Conservation (phyloP, 2,888 invertebrate genomes). For the Lutraria lutraria region DNA sequence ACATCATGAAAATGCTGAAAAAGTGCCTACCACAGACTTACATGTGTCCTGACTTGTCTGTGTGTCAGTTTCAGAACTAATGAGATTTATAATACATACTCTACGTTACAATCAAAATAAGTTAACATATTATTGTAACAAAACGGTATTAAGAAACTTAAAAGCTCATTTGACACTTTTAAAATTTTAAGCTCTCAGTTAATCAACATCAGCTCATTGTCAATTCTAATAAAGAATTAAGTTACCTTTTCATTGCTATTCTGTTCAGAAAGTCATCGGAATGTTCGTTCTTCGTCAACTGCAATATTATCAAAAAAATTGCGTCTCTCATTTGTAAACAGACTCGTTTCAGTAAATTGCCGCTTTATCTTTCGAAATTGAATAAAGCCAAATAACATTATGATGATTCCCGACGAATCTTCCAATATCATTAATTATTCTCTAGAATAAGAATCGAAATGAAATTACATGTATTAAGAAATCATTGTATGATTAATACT, state of each 20-base stretch:
- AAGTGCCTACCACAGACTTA: too few relatives aligned
- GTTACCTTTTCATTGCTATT: slow-evolving; percentile 45
- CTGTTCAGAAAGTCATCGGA: neutral
- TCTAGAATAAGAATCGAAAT: too few relatives aligned
- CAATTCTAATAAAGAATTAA: neutral
- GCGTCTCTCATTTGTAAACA: neutral
- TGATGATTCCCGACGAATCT: too few relatives aligned
- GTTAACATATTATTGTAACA: neutral
- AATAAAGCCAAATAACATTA: too few relatives aligned
- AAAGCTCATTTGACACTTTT: neutral
- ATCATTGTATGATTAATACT: neutral
- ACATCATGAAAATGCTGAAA: too few relatives aligned
- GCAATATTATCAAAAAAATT: neutral
- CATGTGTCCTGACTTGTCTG: too few relatives aligned
- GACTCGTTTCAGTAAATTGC: neutral
- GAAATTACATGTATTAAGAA: too few relatives aligned
- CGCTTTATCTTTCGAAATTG: too few relatives aligned
- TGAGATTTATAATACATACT: too few relatives aligned
- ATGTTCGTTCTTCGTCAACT: slow-evolving; percentile 41
- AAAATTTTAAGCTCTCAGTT: neutral
- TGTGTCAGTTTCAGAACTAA: too few relatives aligned
- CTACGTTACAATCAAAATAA: neutral
- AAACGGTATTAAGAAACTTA: neutral
- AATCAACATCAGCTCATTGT: neutral
- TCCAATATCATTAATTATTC: too few relatives aligned